Base-by-base conservation (phyloP, 2,113 vertebrate genomes). In the Eulemur macaco region DNA sequence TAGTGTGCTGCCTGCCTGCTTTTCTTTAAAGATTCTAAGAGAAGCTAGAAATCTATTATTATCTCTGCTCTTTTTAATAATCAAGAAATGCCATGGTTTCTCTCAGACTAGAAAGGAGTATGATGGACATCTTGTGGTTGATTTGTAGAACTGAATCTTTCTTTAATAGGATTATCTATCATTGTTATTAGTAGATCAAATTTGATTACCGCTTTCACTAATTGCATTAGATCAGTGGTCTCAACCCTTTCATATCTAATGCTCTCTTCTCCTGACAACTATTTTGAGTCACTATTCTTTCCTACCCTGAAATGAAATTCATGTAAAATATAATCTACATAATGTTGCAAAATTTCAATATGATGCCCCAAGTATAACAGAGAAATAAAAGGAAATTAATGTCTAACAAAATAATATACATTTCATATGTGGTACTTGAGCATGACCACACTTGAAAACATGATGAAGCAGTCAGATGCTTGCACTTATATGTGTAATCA, bases 81-180 rank as follows among this genome's bases (percentile, higher is more conserved):
- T 60, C 31, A 39, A 54, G 74, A 86, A 76, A 82, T 29, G 56
- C 23, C 29, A 21, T 6, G 3, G 68, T 21, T 82, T 63, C 29
- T 95, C 63, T 77, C 34, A 54, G 25, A 71, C 15, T 56, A 5
- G 8, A 60, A 66, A 68, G 29, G 68, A 88, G 52, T 50, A 18
- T 64, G 34, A 82, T n/a, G 54, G 83, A 56, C 83, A 87, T 84
- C 94, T 94, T 42, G 96, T 97, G 91, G 94, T 56, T 87, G 9
- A 21, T 66, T 47, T 89, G 21, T 15, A 80, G 73, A 95, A 96
- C 1, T 54, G 71, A 52, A 77, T 63, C 64, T 45, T 81, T 87
- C 29, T 68, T 83, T 17, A 69, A 54, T 13, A 47, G 4, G 13
- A 54, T 18, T 88, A 3, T 71, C 42, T 45, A 14, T 39, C 13